Evolutionary conservation across 1,140 invertebrate species (phyloP), one percentile per base, ranked within the genome.

Genomic region (Trichonephila inaurata): DNA sequence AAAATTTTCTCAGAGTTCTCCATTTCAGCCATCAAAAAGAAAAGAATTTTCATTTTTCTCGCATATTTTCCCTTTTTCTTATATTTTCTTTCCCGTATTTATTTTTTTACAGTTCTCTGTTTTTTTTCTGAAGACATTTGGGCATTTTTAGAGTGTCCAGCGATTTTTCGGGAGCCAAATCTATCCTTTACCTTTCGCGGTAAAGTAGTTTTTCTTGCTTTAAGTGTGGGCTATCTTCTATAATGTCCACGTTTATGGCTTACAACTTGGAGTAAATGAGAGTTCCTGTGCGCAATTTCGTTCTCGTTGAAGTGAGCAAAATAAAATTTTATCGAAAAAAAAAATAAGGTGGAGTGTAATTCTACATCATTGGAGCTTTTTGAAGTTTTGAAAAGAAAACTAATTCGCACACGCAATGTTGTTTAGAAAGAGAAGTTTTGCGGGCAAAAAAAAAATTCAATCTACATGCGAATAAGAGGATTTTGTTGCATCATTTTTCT

Each of bases 181-280:
- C 14, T 91, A 24, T 60, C 44, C 61, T 12, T 18, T 28, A 81
- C 40, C 18, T 44, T 64, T 88, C 4, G 24, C n/a, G 19, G 24
- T 21, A 24, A 62, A 21, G 89, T 61, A 18, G 16, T 91, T 91
- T 81, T 81, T 81, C 72, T 58, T 28, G 40, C 16, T 82, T 72
- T 77, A 82, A 91, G 24, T 91, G 89, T 81, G 7, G 72, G 61
- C 90, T 64, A 91, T 91, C 81, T 18, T 85, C 33, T 44, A 51
- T 64, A 91, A 91, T 91, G 90, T 66, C 62, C 90, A 83, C 81
- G 61, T 64, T 91, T 82, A 91, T 91, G 51, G 77, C 90, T 66
- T 91, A 66, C 77, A 66, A 66, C 40, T 40, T 21, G 19, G 81
- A 66, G 69, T 64, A 85, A 85, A 91, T 91, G 60, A 51, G 69